phyloP scores from a whole-genome alignment of 2,113 vertebrate species.

The Dipodomys merriami region DNA sequence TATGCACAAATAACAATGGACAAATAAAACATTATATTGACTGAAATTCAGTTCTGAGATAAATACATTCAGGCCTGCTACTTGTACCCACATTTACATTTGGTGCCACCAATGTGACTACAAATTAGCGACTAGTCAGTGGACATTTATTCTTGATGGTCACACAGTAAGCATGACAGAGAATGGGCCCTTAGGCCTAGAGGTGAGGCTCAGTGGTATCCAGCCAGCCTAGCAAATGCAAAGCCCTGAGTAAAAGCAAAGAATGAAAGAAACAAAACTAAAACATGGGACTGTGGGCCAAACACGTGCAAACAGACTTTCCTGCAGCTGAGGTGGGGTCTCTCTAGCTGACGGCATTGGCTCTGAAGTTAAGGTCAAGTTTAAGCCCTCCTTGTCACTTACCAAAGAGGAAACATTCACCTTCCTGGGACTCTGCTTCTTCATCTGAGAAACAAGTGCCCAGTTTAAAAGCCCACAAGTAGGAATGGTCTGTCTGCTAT shows the following conservation, averaged over 20 bases:
- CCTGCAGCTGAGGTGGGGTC: neutral
- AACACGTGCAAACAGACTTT: neutral
- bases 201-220: neutral
- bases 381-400: neutral
- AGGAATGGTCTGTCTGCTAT: neutral
- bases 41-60: constrained; percentile 30
- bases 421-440: constrained; percentile 2
- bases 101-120: neutral
- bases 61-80: neutral
- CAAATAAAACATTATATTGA: no score
- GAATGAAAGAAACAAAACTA: no score
- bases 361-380: neutral
- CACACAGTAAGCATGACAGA: neutral
- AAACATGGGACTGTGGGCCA: neutral
- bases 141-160: neutral
- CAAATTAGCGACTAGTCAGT: neutral
- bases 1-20: neutral
- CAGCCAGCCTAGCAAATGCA: no score
- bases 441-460: neutral
- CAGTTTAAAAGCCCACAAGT: neutral
- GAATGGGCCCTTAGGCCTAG: neutral
- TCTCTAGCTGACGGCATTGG: neutral
- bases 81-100: neutral
- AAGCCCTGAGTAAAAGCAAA: no score
- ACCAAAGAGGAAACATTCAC: neutral